A percentile compares a stretch with the other conserved stretches of the same genome.
Conservation (phyloP, 2,113 vertebrate species). For the Nannobrachium achirus region DNA sequence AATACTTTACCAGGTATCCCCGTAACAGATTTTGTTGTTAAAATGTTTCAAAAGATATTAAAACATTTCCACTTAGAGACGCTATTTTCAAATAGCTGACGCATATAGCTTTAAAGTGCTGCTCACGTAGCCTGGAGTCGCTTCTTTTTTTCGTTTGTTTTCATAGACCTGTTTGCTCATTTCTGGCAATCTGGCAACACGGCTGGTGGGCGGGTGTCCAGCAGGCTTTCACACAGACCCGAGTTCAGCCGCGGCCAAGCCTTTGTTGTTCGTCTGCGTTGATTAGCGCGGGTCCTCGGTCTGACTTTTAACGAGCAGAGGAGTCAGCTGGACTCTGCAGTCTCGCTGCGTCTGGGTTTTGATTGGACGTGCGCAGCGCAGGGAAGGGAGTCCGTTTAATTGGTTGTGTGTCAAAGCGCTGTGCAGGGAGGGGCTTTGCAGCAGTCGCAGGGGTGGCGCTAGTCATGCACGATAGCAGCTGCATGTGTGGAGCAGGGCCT, state of each 20-base stretch:
- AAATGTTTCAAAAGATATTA: no score
- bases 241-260: constrained; percentile 44
- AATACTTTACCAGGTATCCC: no score
- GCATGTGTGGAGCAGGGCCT: no score
- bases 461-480: no score
- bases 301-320: constrained; percentile 46
- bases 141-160: no score
- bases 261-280: constrained; percentile 23
- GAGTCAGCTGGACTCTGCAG: neutral
- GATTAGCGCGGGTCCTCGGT: constrained; percentile 43
- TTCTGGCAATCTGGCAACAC: no score
- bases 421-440: neutral
- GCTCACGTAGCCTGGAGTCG: no score
- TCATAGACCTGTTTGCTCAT: no score
- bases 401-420: neutral
- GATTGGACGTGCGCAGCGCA: neutral
- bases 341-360: neutral
- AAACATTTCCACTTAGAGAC: no score
- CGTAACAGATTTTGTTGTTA: no score
- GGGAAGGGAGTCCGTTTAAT: neutral
- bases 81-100: no score
- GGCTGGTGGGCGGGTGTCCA: constrained; percentile 18
- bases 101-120: no score
- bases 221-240: constrained; percentile 12
- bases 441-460: neutral